Percentiles rank a stretch among this genome's conserved stretches.
Conservation (phyloP, 2,113 vertebrate species). For the Tenebrosternarchus preto region DNA sequence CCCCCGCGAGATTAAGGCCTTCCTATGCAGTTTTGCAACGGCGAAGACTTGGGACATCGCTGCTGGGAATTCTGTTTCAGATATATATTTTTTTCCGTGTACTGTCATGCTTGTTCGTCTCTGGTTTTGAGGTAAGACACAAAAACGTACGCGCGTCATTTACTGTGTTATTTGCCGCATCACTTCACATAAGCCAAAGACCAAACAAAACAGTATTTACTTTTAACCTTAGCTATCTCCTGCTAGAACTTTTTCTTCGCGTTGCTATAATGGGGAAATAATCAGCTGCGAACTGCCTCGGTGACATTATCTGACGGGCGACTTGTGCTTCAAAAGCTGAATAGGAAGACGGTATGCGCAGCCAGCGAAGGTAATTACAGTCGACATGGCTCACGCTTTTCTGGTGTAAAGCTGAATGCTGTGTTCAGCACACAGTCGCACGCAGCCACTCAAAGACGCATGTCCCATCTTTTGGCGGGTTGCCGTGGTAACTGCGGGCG, state of each 20-base stretch:
- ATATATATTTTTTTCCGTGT: too few species aligned
- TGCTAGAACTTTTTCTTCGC: background rate
- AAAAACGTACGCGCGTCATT: background rate
- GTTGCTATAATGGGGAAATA: constrained; percentile 1
- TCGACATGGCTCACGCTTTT: constrained; percentile 38
- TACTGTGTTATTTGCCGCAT: constrained; percentile 24
- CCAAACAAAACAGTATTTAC: constrained; percentile 32
- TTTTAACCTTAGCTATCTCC: constrained; percentile 38
- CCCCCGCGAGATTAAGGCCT: too few species aligned
- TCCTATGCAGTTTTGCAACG: too few species aligned
- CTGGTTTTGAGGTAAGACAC: too few species aligned
- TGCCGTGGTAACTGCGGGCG: constrained; percentile 65
- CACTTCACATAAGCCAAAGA: constrained; percentile 42
- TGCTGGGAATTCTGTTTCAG: too few species aligned
- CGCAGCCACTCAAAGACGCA: constrained; percentile 21
- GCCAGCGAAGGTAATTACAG: constrained; percentile 48
- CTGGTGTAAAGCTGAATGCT: constrained; percentile 36
- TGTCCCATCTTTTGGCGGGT: constrained; percentile 52
- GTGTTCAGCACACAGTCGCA: background rate
- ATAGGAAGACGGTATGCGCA: constrained; percentile 9
- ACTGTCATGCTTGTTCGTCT: too few species aligned
- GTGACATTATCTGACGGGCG: constrained; percentile 11
- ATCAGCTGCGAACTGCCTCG: constrained; percentile 4
- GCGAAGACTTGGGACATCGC: too few species aligned
- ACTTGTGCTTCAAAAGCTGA: constrained; percentile 27